These are phyloP conservation scores for Spinibarbus caldwelli DNA, from an alignment of 2,797 vertebrate genomes.

Conservation along the genomic window DNA sequence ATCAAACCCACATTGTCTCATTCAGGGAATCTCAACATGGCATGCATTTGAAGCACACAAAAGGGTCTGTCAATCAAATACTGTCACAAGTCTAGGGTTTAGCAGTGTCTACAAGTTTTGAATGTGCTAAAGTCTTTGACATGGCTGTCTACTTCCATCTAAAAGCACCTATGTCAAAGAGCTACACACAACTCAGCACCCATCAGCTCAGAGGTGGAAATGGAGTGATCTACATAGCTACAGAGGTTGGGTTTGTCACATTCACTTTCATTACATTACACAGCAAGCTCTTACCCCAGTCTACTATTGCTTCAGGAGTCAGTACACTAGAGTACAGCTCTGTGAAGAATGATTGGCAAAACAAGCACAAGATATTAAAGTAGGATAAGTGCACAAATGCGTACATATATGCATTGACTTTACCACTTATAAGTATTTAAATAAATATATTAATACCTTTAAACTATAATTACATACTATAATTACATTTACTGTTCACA, in stretches of 20 bases:
- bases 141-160: background rate
- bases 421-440: background rate
- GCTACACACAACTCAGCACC: background rate
- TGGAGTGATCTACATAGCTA: background rate
- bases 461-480: background rate
- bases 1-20: background rate
- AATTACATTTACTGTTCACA: background rate
- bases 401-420: background rate
- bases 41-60: constrained; percentile 8
- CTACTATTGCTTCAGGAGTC: constrained; percentile 71
- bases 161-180: constrained; percentile 5
- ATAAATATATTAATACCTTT: background rate
- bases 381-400: constrained; percentile 11
- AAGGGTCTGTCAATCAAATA: constrained; percentile 1
- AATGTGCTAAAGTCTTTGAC: background rate
- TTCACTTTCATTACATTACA: constrained; percentile 64
- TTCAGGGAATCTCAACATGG: background rate
- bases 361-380: constrained; percentile 34
- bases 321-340: constrained; percentile 80
- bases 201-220: background rate
- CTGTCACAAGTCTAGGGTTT: background rate
- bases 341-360: constrained; percentile 59
- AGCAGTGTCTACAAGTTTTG: background rate
- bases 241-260: constrained; percentile 41
- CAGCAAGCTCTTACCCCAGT: constrained; percentile 79